These are phyloP conservation scores for Torymus texanus DNA, from an alignment of 2,888 invertebrate genomes.

Conservation along the genomic window DNA sequence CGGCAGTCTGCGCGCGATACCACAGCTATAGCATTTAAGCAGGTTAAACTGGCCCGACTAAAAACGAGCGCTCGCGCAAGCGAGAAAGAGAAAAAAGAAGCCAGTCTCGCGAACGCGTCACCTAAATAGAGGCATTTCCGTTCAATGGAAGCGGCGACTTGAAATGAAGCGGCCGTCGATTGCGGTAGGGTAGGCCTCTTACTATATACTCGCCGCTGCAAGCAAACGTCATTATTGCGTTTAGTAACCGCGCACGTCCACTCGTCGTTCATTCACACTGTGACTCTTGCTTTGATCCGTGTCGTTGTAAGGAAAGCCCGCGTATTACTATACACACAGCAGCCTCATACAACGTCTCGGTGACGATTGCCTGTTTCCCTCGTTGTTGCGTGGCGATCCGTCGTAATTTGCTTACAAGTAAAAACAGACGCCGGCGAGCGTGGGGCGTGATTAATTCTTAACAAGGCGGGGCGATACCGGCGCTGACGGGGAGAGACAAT, in stretches of 20 bases:
- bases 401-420: slow-evolving; percentile 63
- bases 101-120: background rate
- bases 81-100: slow-evolving; percentile 1
- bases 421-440: slow-evolving; percentile 54
- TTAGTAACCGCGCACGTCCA: slow-evolving; percentile 52
- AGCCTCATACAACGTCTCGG: background rate
- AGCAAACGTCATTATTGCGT: slow-evolving; percentile 47
- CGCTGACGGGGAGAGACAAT: background rate
- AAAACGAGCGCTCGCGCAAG: background rate
- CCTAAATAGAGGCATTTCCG: slow-evolving; percentile 30
- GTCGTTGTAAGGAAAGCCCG: too few relatives aligned
- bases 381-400: background rate
- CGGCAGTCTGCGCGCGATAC: slow-evolving; percentile 1
- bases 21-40: slow-evolving; percentile 25
- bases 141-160: slow-evolving; percentile 42
- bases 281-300: slow-evolving; percentile 23
- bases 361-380: slow-evolving; percentile 43
- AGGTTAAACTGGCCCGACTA: slow-evolving; percentile 22
- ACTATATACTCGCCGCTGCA: slow-evolving; percentile 28
- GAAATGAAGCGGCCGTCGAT: slow-evolving; percentile 41
- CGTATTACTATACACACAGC: background rate
- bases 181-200: slow-evolving; percentile 25
- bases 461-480: slow-evolving; percentile 55
- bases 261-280: background rate
- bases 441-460: slow-evolving; percentile 63